These are phyloP conservation scores for Erinaceus europaeus DNA, from an alignment of 2,113 vertebrate species.

Conservation along the genomic window DNA sequence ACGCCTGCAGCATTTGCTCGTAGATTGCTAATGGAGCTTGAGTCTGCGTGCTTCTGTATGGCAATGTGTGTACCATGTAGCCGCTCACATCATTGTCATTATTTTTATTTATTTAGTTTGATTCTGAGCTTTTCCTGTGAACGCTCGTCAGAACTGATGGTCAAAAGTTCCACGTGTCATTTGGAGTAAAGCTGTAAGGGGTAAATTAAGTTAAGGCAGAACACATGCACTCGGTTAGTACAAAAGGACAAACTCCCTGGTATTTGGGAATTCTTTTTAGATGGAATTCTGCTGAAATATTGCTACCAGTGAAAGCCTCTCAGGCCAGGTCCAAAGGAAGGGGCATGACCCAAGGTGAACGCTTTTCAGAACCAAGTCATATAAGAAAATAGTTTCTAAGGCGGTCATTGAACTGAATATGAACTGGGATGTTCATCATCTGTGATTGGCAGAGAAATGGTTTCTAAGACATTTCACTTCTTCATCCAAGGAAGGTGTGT, in stretches of 20 bases:
- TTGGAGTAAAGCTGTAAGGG: neutral
- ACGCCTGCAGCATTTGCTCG: too few relatives aligned
- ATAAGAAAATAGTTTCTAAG: neutral
- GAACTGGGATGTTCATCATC: too few relatives aligned
- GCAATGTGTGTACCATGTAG: too few relatives aligned
- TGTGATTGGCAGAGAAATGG: neutral
- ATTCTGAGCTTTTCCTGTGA: neutral
- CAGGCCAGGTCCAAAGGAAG: too few relatives aligned
- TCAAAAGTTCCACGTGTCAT: neutral
- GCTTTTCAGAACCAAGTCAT: neutral
- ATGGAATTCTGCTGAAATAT: neutral
- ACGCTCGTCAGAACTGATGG: neutral
- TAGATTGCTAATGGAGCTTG: too few relatives aligned
- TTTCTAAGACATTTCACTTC: accelerated
- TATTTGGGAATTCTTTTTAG: neutral
- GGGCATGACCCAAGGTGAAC: accelerated
- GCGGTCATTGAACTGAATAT: neutral
- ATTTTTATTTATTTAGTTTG: too few relatives aligned
- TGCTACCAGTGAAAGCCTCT: neutral
- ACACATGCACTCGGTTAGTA: too few relatives aligned
- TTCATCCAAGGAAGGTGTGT: neutral
- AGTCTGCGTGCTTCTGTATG: too few relatives aligned
- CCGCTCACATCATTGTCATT: too few relatives aligned
- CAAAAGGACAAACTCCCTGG: too few relatives aligned
- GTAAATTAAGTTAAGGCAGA: neutral